These are phyloP conservation scores for Xanthorhoe designata DNA, from an alignment of 2,888 invertebrate genomes.

Conservation along the genomic window DNA sequence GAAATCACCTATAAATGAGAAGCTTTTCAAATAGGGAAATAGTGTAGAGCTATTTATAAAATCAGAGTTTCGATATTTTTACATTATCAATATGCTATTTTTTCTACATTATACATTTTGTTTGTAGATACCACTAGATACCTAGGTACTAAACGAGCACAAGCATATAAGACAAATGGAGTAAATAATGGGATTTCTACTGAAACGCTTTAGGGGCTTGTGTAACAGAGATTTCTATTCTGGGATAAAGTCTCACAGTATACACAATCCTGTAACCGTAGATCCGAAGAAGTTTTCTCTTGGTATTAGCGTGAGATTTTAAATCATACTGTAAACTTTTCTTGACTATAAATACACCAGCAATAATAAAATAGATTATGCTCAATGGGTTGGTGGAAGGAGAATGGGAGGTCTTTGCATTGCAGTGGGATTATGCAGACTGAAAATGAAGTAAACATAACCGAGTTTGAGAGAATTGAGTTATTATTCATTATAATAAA, in stretches of 20 bases:
- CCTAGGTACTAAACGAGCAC: background rate
- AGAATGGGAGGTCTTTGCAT: no score
- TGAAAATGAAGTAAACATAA: no score
- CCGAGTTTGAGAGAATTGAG: no score
- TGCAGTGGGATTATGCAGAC: no score
- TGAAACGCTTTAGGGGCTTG: conserved; percentile 17
- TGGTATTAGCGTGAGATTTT: conserved; percentile 16
- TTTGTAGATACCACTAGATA: background rate
- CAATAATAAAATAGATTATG: background rate
- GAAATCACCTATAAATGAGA: conserved; percentile 30
- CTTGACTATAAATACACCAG: background rate
- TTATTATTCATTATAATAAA: no score
- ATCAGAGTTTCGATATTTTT: no score
- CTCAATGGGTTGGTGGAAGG: no score
- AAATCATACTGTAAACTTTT: conserved; percentile 9
- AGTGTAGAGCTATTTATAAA: conserved; percentile 23
- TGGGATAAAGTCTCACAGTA: conserved; percentile 15
- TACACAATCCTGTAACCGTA: conserved; percentile 15
- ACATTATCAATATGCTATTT: no score
- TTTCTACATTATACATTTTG: background rate
- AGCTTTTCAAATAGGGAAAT: conserved; percentile 31
- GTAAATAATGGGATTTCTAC: conserved; percentile 14
- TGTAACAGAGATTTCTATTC: conserved; percentile 17
- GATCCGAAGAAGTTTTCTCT: conserved; percentile 9
- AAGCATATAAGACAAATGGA: conserved; percentile 12